These are phyloP conservation scores for Muraenolepis orangiensis DNA, from an alignment of 2,797 vertebrate genomes.

Conservation along the genomic window DNA sequence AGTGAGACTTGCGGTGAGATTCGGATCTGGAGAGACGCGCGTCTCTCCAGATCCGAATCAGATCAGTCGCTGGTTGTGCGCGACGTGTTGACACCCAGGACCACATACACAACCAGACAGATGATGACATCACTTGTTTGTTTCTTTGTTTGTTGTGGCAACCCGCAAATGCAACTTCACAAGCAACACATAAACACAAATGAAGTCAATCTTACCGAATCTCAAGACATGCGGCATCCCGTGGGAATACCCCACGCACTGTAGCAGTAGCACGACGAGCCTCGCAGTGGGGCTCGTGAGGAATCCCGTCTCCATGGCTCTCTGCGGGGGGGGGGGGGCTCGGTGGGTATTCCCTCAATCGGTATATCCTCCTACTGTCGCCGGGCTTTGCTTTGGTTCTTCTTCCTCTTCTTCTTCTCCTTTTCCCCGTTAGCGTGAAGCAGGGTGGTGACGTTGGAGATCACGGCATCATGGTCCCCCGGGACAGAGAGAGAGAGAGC, in stretches of 20 bases:
- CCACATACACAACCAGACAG: conserved; percentile 12
- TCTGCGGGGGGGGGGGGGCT: conserved; percentile 69
- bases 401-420: conserved; percentile 17
- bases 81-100: too few relatives aligned
- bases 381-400: conserved; percentile 1
- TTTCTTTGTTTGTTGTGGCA: too few relatives aligned
- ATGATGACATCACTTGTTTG: background rate
- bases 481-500: too few relatives aligned
- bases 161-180: conserved; percentile 2
- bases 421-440: conserved; percentile 67
- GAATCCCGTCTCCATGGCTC: conserved; percentile 94
- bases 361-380: conserved; percentile 72
- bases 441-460: conserved; percentile 73
- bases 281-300: conserved; percentile 80
- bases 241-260: conserved; percentile 90
- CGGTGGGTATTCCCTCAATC: conserved; percentile 66
- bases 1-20: too few relatives aligned
- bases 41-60: too few relatives aligned
- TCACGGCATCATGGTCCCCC: conserved; percentile 96
- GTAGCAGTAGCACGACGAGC: conserved; percentile 85
- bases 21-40: too few relatives aligned
- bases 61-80: too few relatives aligned
- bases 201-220: conserved; percentile 87
- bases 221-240: conserved; percentile 97
- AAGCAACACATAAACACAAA: conserved; percentile 6